Evolutionary conservation across 2,888 invertebrate genomes (phyloP).

Genomic region (Macrosoma leucophasiata): DNA sequence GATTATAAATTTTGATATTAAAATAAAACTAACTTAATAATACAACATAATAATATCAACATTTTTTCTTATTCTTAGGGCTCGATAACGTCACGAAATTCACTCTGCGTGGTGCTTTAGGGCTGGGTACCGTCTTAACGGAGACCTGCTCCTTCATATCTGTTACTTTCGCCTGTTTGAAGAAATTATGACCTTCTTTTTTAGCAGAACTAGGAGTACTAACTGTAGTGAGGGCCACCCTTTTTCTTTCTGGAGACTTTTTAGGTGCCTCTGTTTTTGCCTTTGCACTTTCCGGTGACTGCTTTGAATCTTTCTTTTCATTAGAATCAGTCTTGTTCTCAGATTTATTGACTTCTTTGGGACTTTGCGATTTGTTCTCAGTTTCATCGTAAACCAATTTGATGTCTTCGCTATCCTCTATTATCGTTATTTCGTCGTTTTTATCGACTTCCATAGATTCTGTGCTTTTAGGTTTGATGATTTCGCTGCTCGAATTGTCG

Average conservation of each 20-base stretch:
- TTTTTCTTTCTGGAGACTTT: slow-evolving; percentile 19
- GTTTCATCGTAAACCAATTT: slow-evolving; percentile 72
- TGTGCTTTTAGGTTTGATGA: slow-evolving; percentile 40
- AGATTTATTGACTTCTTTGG: slow-evolving; percentile 19
- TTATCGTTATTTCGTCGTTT: slow-evolving; percentile 26
- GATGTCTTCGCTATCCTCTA: slow-evolving; percentile 72
- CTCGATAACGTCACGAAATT: slow-evolving; percentile 86
- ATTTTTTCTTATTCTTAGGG: slow-evolving; percentile 80
- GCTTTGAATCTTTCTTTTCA: slow-evolving; percentile 21
- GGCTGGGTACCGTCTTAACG: slow-evolving; percentile 38
- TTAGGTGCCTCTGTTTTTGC: slow-evolving; percentile 5
- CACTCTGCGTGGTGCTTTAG: slow-evolving; percentile 80
- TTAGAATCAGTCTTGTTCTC: slow-evolving; percentile 15
- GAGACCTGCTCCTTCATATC: slow-evolving; percentile 43
- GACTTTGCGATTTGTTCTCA: slow-evolving; percentile 29
- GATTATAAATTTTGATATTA: slow-evolving; percentile 9
- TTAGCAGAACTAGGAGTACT: slow-evolving; percentile 4
- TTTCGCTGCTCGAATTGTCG: slow-evolving; percentile 60
- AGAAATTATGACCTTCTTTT: slow-evolving; percentile 35
- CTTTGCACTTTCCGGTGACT: slow-evolving; percentile 7
- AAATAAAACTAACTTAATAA: background rate
- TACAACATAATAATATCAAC: slow-evolving; percentile 15
- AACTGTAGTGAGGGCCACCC: background rate
- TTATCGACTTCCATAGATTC: slow-evolving; percentile 28
- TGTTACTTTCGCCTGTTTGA: slow-evolving; percentile 54